Conservation (phyloP, 2,888 invertebrate species). For the Zele albiditarsus region DNA sequence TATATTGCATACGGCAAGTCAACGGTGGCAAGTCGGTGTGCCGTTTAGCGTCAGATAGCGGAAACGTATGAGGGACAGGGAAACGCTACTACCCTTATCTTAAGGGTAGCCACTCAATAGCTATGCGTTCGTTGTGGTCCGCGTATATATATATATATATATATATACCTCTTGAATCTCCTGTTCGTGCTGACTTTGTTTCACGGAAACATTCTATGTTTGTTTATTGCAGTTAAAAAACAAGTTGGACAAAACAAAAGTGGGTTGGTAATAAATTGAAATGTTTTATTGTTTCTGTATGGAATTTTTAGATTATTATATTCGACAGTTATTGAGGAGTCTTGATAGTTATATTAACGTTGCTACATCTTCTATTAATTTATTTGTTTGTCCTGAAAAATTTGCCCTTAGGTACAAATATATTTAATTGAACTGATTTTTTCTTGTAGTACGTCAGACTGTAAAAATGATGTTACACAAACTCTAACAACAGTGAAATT, state of each 20-base stretch:
- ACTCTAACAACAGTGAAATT: no score
- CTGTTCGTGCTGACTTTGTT: constrained; percentile 17
- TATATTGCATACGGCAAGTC: constrained; percentile 32
- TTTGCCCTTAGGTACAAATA: no score
- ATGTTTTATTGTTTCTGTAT: neutral
- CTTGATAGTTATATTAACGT: no score
- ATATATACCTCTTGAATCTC: neutral
- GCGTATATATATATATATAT: constrained; percentile 6
- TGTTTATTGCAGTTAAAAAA: neutral
- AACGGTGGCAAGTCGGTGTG: constrained; percentile 53
- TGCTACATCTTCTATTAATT: no score
- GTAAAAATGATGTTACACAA: no score
- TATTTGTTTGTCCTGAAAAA: no score
- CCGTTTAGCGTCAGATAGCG: constrained; percentile 73
- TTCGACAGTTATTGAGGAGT: no score
- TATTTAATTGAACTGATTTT: no score
- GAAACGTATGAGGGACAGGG: constrained; percentile 70
- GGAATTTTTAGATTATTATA: no score
- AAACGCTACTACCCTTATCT: constrained; percentile 65
- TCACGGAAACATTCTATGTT: neutral
- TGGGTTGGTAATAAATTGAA: neutral
- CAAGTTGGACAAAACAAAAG: neutral
- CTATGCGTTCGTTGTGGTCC: constrained; percentile 53
- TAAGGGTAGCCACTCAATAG: constrained; percentile 72
- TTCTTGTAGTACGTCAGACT: no score